Conservation (phyloP, 2,113 vertebrate genomes). For the Myotis yumanensis region DNA sequence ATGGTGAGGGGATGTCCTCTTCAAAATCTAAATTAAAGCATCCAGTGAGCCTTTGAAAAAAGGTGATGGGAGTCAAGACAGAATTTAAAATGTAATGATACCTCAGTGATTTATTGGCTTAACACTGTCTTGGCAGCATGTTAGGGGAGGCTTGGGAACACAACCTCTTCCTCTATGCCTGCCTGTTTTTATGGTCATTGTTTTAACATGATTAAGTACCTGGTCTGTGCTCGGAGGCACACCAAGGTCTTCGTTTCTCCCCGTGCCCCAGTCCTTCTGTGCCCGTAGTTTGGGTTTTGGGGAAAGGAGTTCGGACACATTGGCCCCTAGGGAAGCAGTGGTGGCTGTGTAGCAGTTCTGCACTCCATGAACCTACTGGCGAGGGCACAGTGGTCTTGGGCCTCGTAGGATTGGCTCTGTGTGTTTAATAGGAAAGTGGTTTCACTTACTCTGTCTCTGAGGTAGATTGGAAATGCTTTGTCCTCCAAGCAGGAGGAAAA, state of each 20-base stretch:
- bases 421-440: background rate
- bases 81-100: constrained; percentile 49
- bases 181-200: background rate
- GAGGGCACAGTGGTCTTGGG: background rate
- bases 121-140: constrained; percentile 28
- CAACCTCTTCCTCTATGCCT: constrained; percentile 48
- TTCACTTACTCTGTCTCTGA: background rate
- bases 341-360: background rate
- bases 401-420: background rate
- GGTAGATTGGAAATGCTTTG: background rate
- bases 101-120: constrained; percentile 59
- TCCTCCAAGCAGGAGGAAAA: background rate
- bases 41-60: constrained; percentile 56
- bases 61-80: background rate
- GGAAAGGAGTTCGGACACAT: background rate
- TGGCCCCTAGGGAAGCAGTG: background rate
- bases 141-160: background rate
- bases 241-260: constrained; percentile 14
- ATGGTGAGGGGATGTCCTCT: constrained; percentile 22
- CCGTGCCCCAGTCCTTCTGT: background rate
- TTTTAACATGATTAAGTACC: constrained; percentile 50
- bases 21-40: constrained; percentile 46
- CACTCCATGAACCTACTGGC: background rate
- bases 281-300: background rate
- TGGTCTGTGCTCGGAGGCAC: background rate